phyloP scores from a whole-genome alignment of 2,797 vertebrate genomes.

The Enteromius paludinosus region DNA sequence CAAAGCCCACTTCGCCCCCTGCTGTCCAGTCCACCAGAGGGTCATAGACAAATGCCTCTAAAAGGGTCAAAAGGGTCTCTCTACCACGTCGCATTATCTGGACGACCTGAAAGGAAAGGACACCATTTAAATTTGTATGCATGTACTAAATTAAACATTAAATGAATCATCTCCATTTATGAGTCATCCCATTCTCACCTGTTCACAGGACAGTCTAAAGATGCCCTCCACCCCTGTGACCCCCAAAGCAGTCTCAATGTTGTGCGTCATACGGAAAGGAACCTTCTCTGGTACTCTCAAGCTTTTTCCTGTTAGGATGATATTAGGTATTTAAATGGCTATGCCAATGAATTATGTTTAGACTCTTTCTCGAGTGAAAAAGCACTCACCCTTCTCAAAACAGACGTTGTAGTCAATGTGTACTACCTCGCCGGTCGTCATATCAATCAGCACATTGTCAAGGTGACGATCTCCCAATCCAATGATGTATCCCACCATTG shows the following conservation, averaged over 20 bases:
- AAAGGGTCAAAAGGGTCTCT: constrained; percentile 92
- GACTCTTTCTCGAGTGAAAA: constrained; percentile 58
- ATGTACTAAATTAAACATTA: background rate
- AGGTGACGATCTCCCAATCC: constrained; percentile 98
- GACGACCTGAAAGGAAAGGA: constrained; percentile 80
- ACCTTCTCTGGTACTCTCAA: constrained; percentile 98
- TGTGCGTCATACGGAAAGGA: constrained; percentile 98
- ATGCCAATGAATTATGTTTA: constrained; percentile 26
- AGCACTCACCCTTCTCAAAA: constrained; percentile 94
- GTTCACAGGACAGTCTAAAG: constrained; percentile 97
- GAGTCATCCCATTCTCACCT: constrained; percentile 75
- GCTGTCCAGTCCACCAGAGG: constrained; percentile 99
- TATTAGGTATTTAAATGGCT: constrained; percentile 28
- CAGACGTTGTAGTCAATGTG: constrained; percentile 99
- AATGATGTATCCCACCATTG: constrained; percentile 99
- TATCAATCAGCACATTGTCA: constrained; percentile 98
- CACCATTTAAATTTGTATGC: background rate
- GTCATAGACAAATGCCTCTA: constrained; percentile 98
- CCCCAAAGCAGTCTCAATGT: constrained; percentile 94
- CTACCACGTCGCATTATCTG: constrained; percentile 97
- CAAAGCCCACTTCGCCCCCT: constrained; percentile 95
- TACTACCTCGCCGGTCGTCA: constrained; percentile 98
- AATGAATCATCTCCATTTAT: background rate
- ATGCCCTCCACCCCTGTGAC: constrained; percentile 98
- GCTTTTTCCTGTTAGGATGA: constrained; percentile 88